Evolutionary conservation across 1,140 invertebrate genomes (phyloP).

Genomic region (Calosoma granatense): DNA sequence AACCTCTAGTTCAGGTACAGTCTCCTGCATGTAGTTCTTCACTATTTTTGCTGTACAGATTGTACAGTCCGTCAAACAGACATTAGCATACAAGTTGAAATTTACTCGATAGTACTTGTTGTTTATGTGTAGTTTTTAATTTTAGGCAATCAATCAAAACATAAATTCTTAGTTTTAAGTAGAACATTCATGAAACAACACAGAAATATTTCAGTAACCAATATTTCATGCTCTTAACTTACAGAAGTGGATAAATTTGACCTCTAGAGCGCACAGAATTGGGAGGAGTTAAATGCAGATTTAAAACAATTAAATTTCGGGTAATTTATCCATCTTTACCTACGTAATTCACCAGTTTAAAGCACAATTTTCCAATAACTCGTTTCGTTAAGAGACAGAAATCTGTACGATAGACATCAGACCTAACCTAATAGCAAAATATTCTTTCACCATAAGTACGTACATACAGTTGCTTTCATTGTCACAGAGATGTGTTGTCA

Average conservation of each 20-base stretch:
- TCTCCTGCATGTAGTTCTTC: not conserved
- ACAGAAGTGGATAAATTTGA: slow-evolving; percentile 3
- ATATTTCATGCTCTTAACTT: not conserved
- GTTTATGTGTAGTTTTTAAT: slow-evolving; percentile 7
- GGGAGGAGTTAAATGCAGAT: slow-evolving; percentile 7
- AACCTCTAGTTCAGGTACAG: not conserved
- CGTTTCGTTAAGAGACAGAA: too few relatives aligned
- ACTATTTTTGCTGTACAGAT: not conserved
- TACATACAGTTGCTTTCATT: too few relatives aligned
- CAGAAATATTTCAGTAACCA: not conserved
- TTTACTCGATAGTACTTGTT: not conserved
- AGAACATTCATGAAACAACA: not conserved
- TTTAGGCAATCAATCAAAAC: slow-evolving; percentile 1
- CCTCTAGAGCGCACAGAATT: not conserved
- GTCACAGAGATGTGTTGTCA: too few relatives aligned
- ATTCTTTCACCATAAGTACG: too few relatives aligned
- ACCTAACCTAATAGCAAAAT: too few relatives aligned
- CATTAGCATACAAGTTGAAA: not conserved
- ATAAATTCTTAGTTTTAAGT: not conserved
- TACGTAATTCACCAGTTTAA: too few relatives aligned
- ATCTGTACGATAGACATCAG: too few relatives aligned
- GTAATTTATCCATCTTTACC: too few relatives aligned
- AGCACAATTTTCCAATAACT: too few relatives aligned
- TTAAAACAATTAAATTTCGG: not conserved
- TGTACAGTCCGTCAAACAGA: slow-evolving; percentile 5